Base-by-base conservation (phyloP, 2,113 vertebrate species). In the Vulpes ferrilata region DNA sequence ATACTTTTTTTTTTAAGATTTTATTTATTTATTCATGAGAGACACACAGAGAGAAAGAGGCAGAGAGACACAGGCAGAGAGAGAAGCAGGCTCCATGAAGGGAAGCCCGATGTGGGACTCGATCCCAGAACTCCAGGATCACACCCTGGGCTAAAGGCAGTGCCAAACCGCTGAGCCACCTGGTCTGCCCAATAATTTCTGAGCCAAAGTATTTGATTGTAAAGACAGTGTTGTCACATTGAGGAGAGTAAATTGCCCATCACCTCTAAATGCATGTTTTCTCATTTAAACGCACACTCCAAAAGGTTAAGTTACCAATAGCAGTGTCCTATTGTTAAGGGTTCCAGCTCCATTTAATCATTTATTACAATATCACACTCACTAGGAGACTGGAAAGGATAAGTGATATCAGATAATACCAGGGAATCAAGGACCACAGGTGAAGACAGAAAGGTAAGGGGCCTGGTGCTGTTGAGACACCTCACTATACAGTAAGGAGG, bases 141-240 rank as follows among this genome's bases (percentile, higher is more conserved):
- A 43, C 43, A 43, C 43, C 43, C 43, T 43, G 43, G 43, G 43
- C 43, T 43, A 43, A 43, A 43, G 43, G 43, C 43, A 43, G 43
- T 43, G 43, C 43, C 43, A 43, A 43, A 43, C 6, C 43, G 43
- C 43, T 43, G 43, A 43, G 43, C 43, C 43, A 43, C 43, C 43
- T 43, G 43, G 43, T 43, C 43, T 43, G 43, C 43, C 43, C 43
- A 43, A 43, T 32, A 74, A 84, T 59, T 53, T 91, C 13, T 38
- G 11, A 86, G 48, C 25, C 53, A 76, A 79, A 48, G 25, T 25
- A 60, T 78, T 78, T 78, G 23, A 93, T 67, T 87, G 25, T 67
- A 90, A 96, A 88, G 71, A 38, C 73, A 73, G 35, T 11, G 12
- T 53, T 93, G 71, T 91, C 93, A 85, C 79, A 79, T 3, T 43